Evolutionary conservation across 2,113 vertebrate genomes (phyloP).

Genomic region (Aythya baeri): DNA sequence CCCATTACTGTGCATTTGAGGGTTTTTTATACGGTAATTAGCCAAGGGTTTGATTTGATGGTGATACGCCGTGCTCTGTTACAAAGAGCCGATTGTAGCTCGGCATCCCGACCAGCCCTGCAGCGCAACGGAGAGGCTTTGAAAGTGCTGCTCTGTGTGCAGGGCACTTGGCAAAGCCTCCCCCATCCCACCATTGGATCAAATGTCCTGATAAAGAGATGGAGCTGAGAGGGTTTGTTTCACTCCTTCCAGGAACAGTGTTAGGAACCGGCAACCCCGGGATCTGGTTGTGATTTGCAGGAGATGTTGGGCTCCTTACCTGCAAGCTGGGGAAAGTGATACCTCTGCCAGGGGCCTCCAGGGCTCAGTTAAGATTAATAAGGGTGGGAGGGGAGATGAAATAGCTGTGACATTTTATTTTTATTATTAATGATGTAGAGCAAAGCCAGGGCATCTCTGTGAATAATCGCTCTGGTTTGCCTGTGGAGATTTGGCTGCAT

Average conservation of each 20-base stretch:
- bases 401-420: conserved; percentile 4
- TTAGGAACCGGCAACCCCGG: neutral
- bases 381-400: neutral
- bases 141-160: neutral
- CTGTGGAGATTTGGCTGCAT: neutral
- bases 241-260: neutral
- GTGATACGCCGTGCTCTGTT: neutral
- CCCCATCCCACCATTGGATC: neutral
- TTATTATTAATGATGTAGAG: neutral
- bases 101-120: neutral
- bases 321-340: conserved; percentile 36
- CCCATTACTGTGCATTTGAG: neutral
- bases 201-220: neutral
- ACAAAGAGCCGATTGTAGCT: neutral
- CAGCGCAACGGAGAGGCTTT: conserved; percentile 1
- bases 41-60: neutral
- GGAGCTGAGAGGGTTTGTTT: neutral
- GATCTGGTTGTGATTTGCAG: conserved; percentile 56
- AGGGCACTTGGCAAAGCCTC: neutral
- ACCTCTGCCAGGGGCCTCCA: conserved; percentile 25
- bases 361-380: neutral
- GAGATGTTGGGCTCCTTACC: conserved; percentile 8
- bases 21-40: neutral
- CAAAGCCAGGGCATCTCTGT: neutral
- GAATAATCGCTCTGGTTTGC: neutral